Evolutionary conservation across 1,140 invertebrate genomes (phyloP), one percentile per base, ranked within the genome.

Genomic region (Limonius californicus): DNA sequence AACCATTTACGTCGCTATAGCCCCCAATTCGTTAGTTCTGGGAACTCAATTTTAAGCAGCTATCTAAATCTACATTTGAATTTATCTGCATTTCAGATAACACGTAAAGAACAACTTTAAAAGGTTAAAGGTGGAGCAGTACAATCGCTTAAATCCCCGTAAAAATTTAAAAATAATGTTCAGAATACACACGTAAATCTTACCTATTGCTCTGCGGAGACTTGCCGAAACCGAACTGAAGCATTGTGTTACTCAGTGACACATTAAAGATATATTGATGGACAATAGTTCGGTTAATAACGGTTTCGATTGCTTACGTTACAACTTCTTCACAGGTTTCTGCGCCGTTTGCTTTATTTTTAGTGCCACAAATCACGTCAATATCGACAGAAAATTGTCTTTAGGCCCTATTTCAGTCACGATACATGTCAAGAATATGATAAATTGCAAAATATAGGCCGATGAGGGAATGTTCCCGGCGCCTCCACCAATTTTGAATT

Each of bases 371-470:
- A 45, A 45, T 4, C 42, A 45, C 16, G 12, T 45, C n/a, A 45
- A 45, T 45, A 45, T 45, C 16, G 42, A 15, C 42, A 15, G 42
- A 45, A 3, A 45, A 27, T 45, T 45, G 16, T 45, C 42, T 45
- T 45, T 18, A 14, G 61, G 16, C 59, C 19, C 27, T 27, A 32
- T 30, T 63, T 7, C 27, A 59, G 39, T 21, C 18, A 45, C 23
- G 47, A 35, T 27, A 16, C 7, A 16, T 9, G 35, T 39, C 11
- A 16, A 16, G 7, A 57, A 57, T 39, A 11, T 57, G 7, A 57
- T 21, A 14, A 6, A 58, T 30, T 42, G 20, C 55, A 16, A 23
- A 32, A 32, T 16, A 43, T 16, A 20, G 2, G 9, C 30, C 30
- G n/a, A 57, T 57, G 7, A 30, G 15, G 9, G 15, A 53, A 35